Evolutionary conservation across 2,888 invertebrate species (phyloP).

Genomic region (Lasioglossum figueresi): DNA sequence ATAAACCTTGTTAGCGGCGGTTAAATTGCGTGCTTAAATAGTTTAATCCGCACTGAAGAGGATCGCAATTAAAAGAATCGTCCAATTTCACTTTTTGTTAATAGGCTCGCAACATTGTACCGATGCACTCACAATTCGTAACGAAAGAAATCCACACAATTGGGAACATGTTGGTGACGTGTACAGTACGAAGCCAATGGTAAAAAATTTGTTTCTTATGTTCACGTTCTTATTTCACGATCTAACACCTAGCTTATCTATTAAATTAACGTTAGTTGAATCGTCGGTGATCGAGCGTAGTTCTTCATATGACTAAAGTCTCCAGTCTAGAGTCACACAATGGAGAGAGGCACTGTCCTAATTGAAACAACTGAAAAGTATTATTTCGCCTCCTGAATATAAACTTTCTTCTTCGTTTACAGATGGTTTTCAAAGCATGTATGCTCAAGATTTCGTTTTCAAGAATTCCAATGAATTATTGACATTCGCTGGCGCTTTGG

Average conservation of each 20-base stretch:
- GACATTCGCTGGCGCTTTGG: constrained; percentile 2
- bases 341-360: constrained; percentile 28
- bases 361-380: constrained; percentile 27
- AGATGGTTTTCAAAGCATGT: background rate
- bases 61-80: constrained; percentile 38
- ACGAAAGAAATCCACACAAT: constrained; percentile 30
- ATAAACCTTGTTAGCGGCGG: constrained; percentile 10
- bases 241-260: constrained; percentile 53
- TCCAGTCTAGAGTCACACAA: constrained; percentile 46
- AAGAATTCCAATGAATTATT: constrained; percentile 1
- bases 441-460: background rate
- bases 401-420: background rate
- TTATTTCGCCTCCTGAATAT: constrained; percentile 3
- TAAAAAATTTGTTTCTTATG: constrained; percentile 46
- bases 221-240: constrained; percentile 38
- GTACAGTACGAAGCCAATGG: constrained; percentile 37
- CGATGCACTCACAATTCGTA: constrained; percentile 37
- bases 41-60: constrained; percentile 31
- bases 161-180: constrained; percentile 26
- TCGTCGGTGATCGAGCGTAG: constrained; percentile 42
- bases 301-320: constrained; percentile 36
- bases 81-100: constrained; percentile 28
- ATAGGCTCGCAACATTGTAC: constrained; percentile 44
- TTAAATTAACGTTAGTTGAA: constrained; percentile 55
- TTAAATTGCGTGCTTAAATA: constrained; percentile 19